Conservation (phyloP, 2,888 invertebrate species). For the Caenorhabditis panamensis region DNA sequence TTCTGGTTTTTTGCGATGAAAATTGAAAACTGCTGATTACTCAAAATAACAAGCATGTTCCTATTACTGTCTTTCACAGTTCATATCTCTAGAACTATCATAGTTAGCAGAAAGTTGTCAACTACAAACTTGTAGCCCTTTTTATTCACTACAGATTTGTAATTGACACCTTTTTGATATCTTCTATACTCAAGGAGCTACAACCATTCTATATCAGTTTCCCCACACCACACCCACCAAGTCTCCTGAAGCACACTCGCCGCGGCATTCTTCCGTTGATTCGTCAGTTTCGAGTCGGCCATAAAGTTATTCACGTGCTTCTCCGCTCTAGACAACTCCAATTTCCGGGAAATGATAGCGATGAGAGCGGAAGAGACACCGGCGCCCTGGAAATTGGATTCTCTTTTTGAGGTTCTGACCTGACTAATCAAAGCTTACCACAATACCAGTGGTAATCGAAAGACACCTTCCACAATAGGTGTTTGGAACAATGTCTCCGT, state of each 20-base stretch:
- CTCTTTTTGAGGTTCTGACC: too few relatives aligned
- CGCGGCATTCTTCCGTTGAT: slow-evolving; percentile 99
- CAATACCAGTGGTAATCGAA: slow-evolving; percentile 98
- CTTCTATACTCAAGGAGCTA: too few relatives aligned
- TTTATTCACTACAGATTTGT: too few relatives aligned
- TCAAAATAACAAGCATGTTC: too few relatives aligned
- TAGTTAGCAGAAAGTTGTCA: too few relatives aligned
- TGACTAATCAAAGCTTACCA: slow-evolving; percentile 86
- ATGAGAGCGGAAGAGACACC: slow-evolving; percentile 99
- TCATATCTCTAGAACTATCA: too few relatives aligned
- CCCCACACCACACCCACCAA: slow-evolving; percentile 92
- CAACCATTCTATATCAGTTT: too few relatives aligned
- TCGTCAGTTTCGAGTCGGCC: slow-evolving; percentile 99
- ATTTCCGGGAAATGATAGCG: slow-evolving; percentile 98
- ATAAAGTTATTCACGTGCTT: slow-evolving; percentile 99
- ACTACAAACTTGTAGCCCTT: too few relatives aligned
- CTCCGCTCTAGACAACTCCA: slow-evolving; percentile 96
- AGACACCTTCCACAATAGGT: slow-evolving; percentile 99
- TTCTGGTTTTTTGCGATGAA: too few relatives aligned
- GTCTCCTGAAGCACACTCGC: slow-evolving; percentile 99
- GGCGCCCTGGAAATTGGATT: slow-evolving; percentile 88
- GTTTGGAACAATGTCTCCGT: slow-evolving; percentile 88
- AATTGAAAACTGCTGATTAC: too few relatives aligned
- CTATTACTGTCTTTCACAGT: too few relatives aligned
- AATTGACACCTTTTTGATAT: too few relatives aligned